Percentiles rank a stretch among this genome's conserved stretches.
phyloP scores from a whole-genome alignment of 2,113 vertebrate species.

The Dasyurus viverrinus region DNA sequence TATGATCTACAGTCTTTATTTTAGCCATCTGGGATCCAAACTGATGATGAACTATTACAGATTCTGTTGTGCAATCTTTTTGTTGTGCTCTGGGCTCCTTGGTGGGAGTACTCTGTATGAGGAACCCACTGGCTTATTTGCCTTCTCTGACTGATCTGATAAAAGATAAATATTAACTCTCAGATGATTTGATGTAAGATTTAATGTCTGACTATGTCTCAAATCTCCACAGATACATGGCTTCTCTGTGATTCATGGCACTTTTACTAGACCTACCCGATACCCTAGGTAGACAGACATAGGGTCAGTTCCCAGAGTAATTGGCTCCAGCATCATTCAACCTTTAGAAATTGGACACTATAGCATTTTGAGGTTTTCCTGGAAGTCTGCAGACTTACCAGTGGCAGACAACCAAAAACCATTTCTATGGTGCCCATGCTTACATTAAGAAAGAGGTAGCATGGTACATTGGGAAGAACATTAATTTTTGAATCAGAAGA shows the following conservation, averaged over 20 bases:
- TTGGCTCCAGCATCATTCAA: neutral
- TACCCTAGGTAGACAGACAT: neutral
- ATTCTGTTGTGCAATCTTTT: neutral
- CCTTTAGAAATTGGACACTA: neutral
- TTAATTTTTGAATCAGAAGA: neutral
- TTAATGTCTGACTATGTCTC: neutral
- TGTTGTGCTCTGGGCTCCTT: neutral
- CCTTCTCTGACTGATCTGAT: slow-evolving; percentile 58
- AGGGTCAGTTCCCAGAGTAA: neutral
- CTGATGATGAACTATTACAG: neutral
- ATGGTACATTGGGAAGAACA: neutral
- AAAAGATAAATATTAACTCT: slow-evolving; percentile 59
- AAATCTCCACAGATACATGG: neutral
- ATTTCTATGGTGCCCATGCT: neutral
- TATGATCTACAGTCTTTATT: neutral
- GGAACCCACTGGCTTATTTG: slow-evolving; percentile 41
- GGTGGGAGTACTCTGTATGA: neutral
- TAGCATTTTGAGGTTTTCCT: neutral
- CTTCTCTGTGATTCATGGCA: accelerated
- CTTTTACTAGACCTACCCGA: neutral
- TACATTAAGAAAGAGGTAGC: neutral
- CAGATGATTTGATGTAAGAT: slow-evolving; percentile 21
- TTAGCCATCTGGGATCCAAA: neutral
- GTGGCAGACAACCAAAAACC: neutral
- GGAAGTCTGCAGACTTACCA: neutral